Percentiles rank a stretch among this genome's conserved stretches.
Evolutionary conservation across 2,113 vertebrate genomes (phyloP).

Genomic region (Dipodomys ordii): DNA sequence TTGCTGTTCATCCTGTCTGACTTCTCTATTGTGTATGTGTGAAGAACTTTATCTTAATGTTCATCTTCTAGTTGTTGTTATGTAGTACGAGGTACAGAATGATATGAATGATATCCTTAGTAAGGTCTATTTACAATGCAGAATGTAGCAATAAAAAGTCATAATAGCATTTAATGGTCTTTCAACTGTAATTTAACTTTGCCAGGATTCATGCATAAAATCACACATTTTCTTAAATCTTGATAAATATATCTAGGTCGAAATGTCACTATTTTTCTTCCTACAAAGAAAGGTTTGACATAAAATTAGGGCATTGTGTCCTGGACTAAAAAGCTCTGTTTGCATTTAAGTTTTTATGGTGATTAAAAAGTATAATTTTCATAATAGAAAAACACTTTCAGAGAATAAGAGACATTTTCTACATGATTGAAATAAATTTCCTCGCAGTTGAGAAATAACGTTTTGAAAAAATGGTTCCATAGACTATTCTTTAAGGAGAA

Average conservation of each 20-base stretch:
- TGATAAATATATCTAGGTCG: conserved; percentile 77
- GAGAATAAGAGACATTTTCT: conserved; percentile 54
- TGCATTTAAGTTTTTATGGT: conserved; percentile 70
- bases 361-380: conserved; percentile 79
- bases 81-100: neutral
- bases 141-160: conserved; percentile 60
- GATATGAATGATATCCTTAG: conserved; percentile 44
- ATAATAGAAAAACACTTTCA: conserved; percentile 71
- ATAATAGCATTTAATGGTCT: conserved; percentile 76
- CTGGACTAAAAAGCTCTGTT: conserved; percentile 67
- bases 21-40: neutral
- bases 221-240: conserved; percentile 75
- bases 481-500: conserved; percentile 43
- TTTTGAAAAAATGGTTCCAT: conserved; percentile 52
- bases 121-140: conserved; percentile 60
- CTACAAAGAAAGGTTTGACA: conserved; percentile 68
- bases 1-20: neutral
- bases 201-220: conserved; percentile 72
- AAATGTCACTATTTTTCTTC: conserved; percentile 79
- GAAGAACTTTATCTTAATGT: neutral
- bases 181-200: conserved; percentile 78
- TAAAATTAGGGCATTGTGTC: conserved; percentile 77
- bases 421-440: conserved; percentile 42
- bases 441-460: conserved; percentile 50
- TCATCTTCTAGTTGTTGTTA: neutral